Conservation (phyloP, 92 coral and sea anemone genomes). For the Diadumene lineata region DNA sequence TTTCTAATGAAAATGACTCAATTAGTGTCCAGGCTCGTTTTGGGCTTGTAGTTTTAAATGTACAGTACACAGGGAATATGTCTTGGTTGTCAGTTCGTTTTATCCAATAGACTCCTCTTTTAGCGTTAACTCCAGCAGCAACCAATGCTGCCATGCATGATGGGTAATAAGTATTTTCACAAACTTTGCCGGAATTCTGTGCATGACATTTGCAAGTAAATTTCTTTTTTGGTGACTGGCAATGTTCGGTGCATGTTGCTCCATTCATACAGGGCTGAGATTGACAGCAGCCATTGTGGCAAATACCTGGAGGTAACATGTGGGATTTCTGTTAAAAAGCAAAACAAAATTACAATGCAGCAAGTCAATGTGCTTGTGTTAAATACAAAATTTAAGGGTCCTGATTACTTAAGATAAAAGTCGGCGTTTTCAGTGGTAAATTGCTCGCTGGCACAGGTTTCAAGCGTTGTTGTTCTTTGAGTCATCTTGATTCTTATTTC, state of each 20-base stretch:
- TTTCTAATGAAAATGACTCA: conserved; percentile 29
- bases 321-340: conserved; percentile 7
- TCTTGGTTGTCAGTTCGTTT: background rate
- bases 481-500: no score
- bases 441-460: no score
- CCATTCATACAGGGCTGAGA: conserved; percentile 46
- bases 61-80: conserved; percentile 24
- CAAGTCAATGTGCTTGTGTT: no score
- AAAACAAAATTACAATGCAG: no score
- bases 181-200: conserved; percentile 13
- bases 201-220: conserved; percentile 33
- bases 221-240: conserved; percentile 24
- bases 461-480: no score
- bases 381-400: no score
- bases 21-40: conserved; percentile 35
- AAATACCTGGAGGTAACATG: conserved; percentile 22
- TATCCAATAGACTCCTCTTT: conserved; percentile 9
- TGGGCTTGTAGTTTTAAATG: conserved; percentile 1
- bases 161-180: conserved; percentile 6
- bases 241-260: conserved; percentile 39
- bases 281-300: conserved; percentile 29
- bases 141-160: conserved; percentile 20
- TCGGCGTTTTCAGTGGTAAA: no score
- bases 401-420: no score
- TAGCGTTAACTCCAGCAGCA: background rate